phyloP scores from a whole-genome alignment of 2,888 invertebrate genomes.

The Chironomus tentans region DNA sequence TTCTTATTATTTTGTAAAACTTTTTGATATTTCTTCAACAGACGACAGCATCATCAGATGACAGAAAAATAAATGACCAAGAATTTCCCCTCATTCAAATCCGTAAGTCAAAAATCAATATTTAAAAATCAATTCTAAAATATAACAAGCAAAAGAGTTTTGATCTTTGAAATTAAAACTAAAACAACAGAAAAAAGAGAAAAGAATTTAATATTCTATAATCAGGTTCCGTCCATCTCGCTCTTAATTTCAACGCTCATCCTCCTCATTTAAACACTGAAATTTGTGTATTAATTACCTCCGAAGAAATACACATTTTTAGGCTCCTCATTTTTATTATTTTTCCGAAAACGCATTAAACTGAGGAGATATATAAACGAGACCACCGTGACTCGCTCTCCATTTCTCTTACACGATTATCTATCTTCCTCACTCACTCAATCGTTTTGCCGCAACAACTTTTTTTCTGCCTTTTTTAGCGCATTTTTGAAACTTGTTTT shows the following conservation, averaged over 20 bases:
- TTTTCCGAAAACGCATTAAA: slow-evolving; percentile 27
- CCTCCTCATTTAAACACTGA: not conserved
- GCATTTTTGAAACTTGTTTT: too few relatives aligned
- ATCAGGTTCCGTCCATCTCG: slow-evolving; percentile 11
- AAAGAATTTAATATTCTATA: not conserved
- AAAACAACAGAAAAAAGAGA: not conserved
- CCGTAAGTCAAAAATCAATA: too few relatives aligned
- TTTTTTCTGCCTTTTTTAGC: not conserved
- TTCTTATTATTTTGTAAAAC: too few relatives aligned
- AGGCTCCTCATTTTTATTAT: slow-evolving; percentile 16
- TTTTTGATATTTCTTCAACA: too few relatives aligned
- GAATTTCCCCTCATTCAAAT: too few relatives aligned
- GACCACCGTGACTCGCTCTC: slow-evolving; percentile 18
- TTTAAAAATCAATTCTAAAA: not conserved
- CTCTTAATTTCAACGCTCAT: not conserved
- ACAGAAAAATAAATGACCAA: too few relatives aligned
- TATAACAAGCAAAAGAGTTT: not conserved
- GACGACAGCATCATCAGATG: too few relatives aligned
- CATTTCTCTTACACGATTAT: not conserved
- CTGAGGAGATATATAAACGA: slow-evolving; percentile 15
- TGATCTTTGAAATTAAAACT: not conserved
- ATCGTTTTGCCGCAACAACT: too few relatives aligned
- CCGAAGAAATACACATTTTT: not conserved
- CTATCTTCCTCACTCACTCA: not conserved
- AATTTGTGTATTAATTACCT: slow-evolving; percentile 27